Base-by-base conservation (phyloP, 1,140 invertebrate species). In the Sarcophaga bullata region DNA sequence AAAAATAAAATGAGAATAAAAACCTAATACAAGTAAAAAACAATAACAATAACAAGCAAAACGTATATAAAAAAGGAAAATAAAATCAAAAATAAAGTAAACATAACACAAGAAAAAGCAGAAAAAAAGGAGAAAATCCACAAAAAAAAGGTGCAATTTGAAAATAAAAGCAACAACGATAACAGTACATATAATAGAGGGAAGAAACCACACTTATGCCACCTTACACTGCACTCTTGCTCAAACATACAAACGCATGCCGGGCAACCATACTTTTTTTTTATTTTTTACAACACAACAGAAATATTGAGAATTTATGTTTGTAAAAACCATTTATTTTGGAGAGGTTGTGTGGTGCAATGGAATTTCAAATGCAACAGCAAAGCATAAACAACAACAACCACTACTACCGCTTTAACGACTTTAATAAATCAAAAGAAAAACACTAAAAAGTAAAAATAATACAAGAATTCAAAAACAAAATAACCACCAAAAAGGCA, bases 371-470 rank as follows among this genome's bases (percentile, higher is more conserved):
- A 46, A 48, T 75, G 10, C 15, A 50, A 15, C 48, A 78, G 25
- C 48, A 78, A 52, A 47, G 19, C 10, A 48, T 50, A 8, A 72
- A 50, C 46, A n/a, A 76, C 73, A 19, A 50, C 49, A 50, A 78
- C 75, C 17, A 78, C 48, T 19, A 50, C 62, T 7, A 72, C 52
- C 9, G 52, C 52, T 54, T 10, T 15, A 15, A 54, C 62, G 37
- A 37, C 25, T 37, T 37, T 37, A 37, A 37, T 37, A 37, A 37
- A 37, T 37, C 62, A 25, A 50, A 50, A 50, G 48, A 13, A 78
- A 72, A 72, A 72, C 62, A 72, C 58, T 17, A 72, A 72, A 9
- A 78, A 78, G n/a, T 48, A 19, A 78, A 78, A n/a, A 78, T 48
- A 73, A 73, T 19, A 78, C 47, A 50, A 37, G 25, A 78, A 78